These are phyloP conservation scores for Pogonognathellus flavescens DNA, from an alignment of 1,140 invertebrate species.

Conservation along the genomic window DNA sequence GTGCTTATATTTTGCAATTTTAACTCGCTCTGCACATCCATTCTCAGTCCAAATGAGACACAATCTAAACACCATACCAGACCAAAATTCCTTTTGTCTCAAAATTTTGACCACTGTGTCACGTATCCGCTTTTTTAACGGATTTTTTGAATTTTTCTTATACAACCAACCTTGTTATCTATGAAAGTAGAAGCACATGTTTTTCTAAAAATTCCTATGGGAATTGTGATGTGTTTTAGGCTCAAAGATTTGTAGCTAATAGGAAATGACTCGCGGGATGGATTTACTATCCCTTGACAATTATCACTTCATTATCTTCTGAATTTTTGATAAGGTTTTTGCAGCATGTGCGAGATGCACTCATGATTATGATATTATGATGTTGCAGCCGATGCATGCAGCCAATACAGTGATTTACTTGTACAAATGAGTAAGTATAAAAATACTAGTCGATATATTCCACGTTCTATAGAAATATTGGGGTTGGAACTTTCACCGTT, in stretches of 20 bases:
- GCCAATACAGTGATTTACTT: too few species aligned
- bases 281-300: constrained; percentile 16
- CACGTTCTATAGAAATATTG: too few species aligned
- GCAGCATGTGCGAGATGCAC: background rate
- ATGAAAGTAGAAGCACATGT: background rate
- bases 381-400: too few species aligned
- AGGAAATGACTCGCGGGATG: background rate
- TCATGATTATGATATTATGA: background rate
- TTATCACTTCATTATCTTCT: constrained; percentile 39
- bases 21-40: background rate
- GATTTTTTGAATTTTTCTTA: constrained; percentile 24
- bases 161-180: background rate
- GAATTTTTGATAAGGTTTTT: constrained; percentile 9
- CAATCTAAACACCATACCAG: background rate
- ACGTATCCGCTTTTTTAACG: constrained; percentile 14
- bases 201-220: background rate
- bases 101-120: background rate
- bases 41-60: background rate
- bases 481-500: background rate
- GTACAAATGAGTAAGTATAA: too few species aligned
- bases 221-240: background rate
- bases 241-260: background rate
- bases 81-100: background rate
- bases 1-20: constrained; percentile 18
- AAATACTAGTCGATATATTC: too few species aligned